Conservation (phyloP, 2,797 vertebrate genomes). For the Phoebastria nigripes region DNA sequence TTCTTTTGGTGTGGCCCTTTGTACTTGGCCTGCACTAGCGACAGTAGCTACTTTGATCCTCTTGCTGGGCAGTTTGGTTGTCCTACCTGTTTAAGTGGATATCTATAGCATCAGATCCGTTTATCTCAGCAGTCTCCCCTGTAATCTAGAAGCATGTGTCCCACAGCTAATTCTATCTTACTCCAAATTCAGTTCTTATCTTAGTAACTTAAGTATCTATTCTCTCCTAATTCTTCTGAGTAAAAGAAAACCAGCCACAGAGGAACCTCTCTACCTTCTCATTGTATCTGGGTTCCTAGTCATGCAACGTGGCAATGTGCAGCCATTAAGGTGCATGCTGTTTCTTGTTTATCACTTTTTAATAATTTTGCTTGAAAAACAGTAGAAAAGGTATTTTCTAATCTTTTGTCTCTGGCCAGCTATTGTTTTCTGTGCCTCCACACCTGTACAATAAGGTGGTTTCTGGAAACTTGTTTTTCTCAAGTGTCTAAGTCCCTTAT, state of each 20-base stretch:
- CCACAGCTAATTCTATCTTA: constrained; percentile 15
- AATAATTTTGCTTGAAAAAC: background rate
- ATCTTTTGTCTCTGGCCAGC: background rate
- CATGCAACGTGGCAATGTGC: background rate
- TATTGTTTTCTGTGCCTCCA: background rate
- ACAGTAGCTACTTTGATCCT: background rate
- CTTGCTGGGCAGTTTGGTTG: background rate
- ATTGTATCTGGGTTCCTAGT: background rate
- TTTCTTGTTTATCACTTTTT: background rate
- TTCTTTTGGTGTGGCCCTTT: background rate
- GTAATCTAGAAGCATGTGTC: constrained; percentile 24
- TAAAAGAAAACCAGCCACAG: background rate
- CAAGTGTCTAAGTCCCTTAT: background rate
- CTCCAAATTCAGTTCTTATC: constrained; percentile 32
- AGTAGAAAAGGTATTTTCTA: background rate
- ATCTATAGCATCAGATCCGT: background rate
- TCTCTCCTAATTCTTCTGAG: background rate
- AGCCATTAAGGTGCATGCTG: background rate
- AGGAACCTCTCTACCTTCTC: background rate
- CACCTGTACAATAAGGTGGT: background rate
- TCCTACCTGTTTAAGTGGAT: background rate
- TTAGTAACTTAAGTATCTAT: background rate
- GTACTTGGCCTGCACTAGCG: background rate
- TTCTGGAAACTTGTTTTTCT: background rate
- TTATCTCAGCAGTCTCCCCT: background rate